phyloP scores from a whole-genome alignment of 2,797 vertebrate species.

The Tragopan temminckii region DNA sequence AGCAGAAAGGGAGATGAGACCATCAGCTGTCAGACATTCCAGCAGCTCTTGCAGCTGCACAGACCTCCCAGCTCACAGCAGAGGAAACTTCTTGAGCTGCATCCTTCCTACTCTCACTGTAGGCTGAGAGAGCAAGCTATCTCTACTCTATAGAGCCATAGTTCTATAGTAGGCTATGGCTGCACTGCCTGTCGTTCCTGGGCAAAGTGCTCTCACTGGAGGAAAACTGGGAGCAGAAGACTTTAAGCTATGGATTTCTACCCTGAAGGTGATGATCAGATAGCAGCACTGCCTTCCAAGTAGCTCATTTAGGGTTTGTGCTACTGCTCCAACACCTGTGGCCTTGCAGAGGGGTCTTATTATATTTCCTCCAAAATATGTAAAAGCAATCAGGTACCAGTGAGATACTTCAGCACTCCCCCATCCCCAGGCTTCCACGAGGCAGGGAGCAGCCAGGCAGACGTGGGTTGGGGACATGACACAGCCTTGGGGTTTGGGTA shows the following conservation, averaged over 20 bases:
- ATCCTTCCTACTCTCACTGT: neutral
- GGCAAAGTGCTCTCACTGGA: neutral
- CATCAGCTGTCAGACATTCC: neutral
- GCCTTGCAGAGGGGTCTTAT: neutral
- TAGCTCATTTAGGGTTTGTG: neutral
- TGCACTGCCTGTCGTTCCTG: neutral
- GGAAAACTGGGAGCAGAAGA: neutral
- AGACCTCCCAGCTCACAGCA: neutral
- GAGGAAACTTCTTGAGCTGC: neutral
- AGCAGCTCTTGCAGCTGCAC: neutral
- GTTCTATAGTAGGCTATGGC: too few species aligned
- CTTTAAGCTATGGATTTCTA: neutral
- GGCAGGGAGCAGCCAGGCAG: neutral
- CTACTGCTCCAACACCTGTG: neutral
- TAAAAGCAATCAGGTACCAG: rapidly evolving
- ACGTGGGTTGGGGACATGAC: too few species aligned
- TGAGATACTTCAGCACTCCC: neutral
- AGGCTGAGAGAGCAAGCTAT: too few species aligned
- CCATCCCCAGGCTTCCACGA: neutral
- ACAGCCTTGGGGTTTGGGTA: neutral
- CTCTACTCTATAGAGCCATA: too few species aligned
- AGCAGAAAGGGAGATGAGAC: neutral
- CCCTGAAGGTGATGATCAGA: neutral
- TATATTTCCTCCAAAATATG: neutral
- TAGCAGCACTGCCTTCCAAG: neutral